Evolutionary conservation across 2,113 vertebrate genomes (phyloP).

Genomic region (Macroglossus sobrinus): DNA sequence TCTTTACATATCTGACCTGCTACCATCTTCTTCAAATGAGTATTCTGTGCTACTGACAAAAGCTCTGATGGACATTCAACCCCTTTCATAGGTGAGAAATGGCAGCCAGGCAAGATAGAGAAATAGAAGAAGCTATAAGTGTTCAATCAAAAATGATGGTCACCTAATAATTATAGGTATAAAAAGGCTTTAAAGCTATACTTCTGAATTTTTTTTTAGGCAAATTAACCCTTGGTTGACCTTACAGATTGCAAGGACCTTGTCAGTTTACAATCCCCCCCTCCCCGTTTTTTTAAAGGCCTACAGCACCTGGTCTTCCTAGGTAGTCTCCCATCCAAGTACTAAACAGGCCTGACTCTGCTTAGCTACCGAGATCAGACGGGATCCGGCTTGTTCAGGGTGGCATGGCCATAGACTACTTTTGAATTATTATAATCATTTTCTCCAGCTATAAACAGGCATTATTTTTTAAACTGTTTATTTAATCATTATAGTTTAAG

Average conservation of each 20-base stretch:
- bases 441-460: neutral
- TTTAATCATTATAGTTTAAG: neutral
- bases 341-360: too few species aligned
- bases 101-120: slow-evolving; percentile 15
- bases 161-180: neutral
- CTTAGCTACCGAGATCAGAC: too few species aligned
- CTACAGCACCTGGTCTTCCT: too few species aligned
- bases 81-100: neutral
- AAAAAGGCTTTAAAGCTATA: neutral
- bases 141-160: slow-evolving; percentile 44
- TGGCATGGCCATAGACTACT: neutral
- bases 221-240: too few species aligned
- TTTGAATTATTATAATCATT: neutral
- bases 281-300: too few species aligned
- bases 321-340: too few species aligned
- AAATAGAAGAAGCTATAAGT: neutral
- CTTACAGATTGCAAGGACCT: too few species aligned
- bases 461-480: slow-evolving; percentile 18
- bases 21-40: slow-evolving; percentile 23
- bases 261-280: too few species aligned
- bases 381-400: too few species aligned
- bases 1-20: neutral
- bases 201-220: neutral
- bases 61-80: neutral
- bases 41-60: neutral